These are phyloP conservation scores for Gymnoscelis rufifasciata DNA, from an alignment of 2,888 invertebrate genomes.

Conservation along the genomic window DNA sequence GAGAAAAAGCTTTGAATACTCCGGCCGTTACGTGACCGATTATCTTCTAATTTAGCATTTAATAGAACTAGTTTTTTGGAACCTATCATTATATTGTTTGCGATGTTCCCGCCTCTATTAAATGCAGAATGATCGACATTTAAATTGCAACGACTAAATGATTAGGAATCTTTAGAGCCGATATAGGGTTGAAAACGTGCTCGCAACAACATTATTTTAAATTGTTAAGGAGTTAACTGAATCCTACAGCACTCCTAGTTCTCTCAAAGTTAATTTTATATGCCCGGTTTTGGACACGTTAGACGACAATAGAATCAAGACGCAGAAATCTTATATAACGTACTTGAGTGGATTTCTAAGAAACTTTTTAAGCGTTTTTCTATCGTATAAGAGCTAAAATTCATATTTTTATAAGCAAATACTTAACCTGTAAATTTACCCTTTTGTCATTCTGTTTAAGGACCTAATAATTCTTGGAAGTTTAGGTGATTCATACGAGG, in stretches of 20 bases:
- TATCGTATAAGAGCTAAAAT: too few species aligned
- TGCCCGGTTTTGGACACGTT: too few species aligned
- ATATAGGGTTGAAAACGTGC: constrained; percentile 3
- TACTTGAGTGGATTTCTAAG: too few species aligned
- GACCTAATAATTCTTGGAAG: constrained; percentile 42
- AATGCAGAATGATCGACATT: constrained; percentile 34
- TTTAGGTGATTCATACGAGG: constrained; percentile 52
- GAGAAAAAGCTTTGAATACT: constrained; percentile 37
- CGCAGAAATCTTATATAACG: too few species aligned
- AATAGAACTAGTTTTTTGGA: constrained; percentile 43
- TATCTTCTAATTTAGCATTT: constrained; percentile 58
- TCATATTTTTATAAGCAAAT: too few species aligned
- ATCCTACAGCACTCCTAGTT: too few species aligned
- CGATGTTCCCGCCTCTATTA: constrained; percentile 40
- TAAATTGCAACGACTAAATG: constrained; percentile 33
- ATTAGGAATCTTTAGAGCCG: constrained; percentile 2
- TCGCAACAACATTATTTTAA: not conserved
- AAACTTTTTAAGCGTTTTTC: too few species aligned
- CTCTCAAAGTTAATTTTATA: too few species aligned
- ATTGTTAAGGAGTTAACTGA: too few species aligned
- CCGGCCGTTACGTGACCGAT: constrained; percentile 60
- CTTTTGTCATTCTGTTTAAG: constrained; percentile 29
- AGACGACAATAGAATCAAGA: too few species aligned
- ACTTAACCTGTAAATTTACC: too few species aligned
- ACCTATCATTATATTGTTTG: constrained; percentile 48